Evolutionary conservation across 1,140 invertebrate genomes (phyloP).

Genomic region (Ceratina japonica): DNA sequence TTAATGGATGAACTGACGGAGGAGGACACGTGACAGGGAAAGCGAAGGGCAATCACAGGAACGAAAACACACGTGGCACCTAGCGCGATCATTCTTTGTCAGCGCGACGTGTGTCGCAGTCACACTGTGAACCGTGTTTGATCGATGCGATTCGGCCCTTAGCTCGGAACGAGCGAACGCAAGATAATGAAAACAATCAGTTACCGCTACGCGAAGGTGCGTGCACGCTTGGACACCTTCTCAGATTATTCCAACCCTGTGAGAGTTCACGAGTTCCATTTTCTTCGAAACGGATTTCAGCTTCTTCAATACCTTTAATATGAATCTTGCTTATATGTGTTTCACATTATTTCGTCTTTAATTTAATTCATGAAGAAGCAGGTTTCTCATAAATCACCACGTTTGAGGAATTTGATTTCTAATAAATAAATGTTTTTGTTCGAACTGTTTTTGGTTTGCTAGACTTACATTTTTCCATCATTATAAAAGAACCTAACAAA

Average conservation of each 20-base stretch:
- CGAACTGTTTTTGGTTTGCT: too few relatives aligned
- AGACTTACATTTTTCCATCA: too few relatives aligned
- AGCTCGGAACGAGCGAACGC: slow-evolving; percentile 10
- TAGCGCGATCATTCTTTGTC: slow-evolving; percentile 69
- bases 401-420: too few relatives aligned
- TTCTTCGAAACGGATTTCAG: not conserved
- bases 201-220: slow-evolving; percentile 44
- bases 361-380: too few relatives aligned
- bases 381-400: too few relatives aligned
- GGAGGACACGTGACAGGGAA: slow-evolving; percentile 32
- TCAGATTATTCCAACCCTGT: not conserved
- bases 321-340: too few relatives aligned
- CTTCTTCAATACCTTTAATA: too few relatives aligned
- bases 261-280: not conserved
- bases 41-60: slow-evolving; percentile 37
- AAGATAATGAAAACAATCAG: slow-evolving; percentile 68
- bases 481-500: too few relatives aligned
- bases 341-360: too few relatives aligned
- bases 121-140: slow-evolving; percentile 57
- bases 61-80: slow-evolving; percentile 50
- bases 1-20: slow-evolving; percentile 29
- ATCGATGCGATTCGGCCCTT: slow-evolving; percentile 63
- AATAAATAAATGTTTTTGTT: too few relatives aligned
- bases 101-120: slow-evolving; percentile 69
- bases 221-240: too few relatives aligned